Evolutionary conservation across 2,113 vertebrate genomes (phyloP), one percentile per base, ranked within the genome.

Genomic region (Vanacampus margaritifer): DNA sequence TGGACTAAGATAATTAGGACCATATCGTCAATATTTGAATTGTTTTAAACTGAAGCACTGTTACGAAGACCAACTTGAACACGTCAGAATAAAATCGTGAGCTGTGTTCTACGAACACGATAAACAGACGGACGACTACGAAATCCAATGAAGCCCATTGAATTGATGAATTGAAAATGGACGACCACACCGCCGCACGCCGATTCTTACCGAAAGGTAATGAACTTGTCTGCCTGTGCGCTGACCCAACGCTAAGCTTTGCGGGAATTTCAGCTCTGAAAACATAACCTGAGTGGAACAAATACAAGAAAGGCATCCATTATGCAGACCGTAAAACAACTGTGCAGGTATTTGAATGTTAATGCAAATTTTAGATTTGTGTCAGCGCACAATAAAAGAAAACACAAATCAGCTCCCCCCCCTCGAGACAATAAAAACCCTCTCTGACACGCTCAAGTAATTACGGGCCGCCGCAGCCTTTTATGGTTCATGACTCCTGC

Each of bases 391-490:
- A 76, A 71, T 69, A 46, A 53, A 73, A 67, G 73, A 68, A 66
- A 68, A 39, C 21, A 54, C 64, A 68, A 69, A 56, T 54, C 67
- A 48, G 45, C 65, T 19, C 61, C 21, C 70, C 28, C 28, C 74
- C 75, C 75, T 46, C 0, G 51, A 80, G 68, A 64, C 21, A 59
- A 66, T 8, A 17, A 51, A 65, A 82, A 78, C 62, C 62, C 54
- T 26, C 50, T 69, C 69, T 69, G 67, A 80, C 72, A 70, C 64
- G 80, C 67, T 78, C 71, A 80, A 78, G 72, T 79, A 80, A 82
- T 84, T 82, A 82, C 62, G 56, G 56, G 71, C 66, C 54, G 58
- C 35, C 51, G 1, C 32, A 75, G 68, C 39, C 69, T 54, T 79
- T 71, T 39, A 81, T 56, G 71, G 79, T 83, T 80, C 79, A 69